Evolutionary conservation across 1,140 invertebrate species (phyloP).

Genomic region (Amphibalanus amphitrite): DNA sequence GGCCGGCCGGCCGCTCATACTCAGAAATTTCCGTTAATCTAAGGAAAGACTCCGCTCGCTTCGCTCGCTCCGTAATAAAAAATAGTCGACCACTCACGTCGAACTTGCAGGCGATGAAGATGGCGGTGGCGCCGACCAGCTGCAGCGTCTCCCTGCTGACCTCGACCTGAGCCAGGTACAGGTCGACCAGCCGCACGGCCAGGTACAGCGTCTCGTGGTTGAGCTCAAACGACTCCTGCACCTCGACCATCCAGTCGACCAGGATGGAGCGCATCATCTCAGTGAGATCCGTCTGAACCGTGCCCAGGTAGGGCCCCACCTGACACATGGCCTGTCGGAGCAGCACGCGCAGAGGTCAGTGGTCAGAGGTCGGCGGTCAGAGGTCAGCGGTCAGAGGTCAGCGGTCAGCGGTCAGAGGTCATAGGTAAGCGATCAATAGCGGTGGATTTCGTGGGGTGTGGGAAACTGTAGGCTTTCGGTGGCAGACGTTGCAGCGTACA

Average conservation of each 20-base stretch:
- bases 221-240: constrained; percentile 92
- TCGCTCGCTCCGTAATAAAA: no score
- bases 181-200: constrained; percentile 85
- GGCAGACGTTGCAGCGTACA: not conserved
- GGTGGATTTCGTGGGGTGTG: constrained; percentile 5
- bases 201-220: constrained; percentile 97
- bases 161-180: constrained; percentile 53
- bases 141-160: constrained; percentile 61
- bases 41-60: no score
- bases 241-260: constrained; percentile 97
- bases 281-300: constrained; percentile 48
- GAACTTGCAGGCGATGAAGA: constrained; percentile 91
- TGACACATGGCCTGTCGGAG: no score
- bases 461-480: constrained; percentile 1
- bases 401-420: no score
- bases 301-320: constrained; percentile 48
- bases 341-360: constrained; percentile 75
- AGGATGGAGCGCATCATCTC: constrained; percentile 75
- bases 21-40: no score
- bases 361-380: no score
- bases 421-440: constrained; percentile 10
- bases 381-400: no score
- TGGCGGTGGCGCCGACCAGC: constrained; percentile 69
- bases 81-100: constrained; percentile 81
- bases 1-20: no score